These are phyloP conservation scores for Ceratina japonica DNA, from an alignment of 1,140 invertebrate species.

Conservation along the genomic window DNA sequence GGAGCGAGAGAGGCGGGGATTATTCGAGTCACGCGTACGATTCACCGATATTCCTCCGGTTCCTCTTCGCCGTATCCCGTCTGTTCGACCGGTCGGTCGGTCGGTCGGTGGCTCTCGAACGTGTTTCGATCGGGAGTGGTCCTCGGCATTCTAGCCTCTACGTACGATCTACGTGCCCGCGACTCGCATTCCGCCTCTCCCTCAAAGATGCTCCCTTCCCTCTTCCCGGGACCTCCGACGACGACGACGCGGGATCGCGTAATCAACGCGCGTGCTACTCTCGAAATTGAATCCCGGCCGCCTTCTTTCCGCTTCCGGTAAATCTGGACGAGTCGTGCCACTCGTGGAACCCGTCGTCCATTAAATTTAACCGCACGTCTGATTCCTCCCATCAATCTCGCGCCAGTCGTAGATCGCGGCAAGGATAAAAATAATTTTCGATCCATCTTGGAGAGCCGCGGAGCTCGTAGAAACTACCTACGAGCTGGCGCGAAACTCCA, in stretches of 20 bases:
- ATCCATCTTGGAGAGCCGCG: not conserved
- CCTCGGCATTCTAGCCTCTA: slow-evolving; percentile 23
- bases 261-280: slow-evolving; percentile 17
- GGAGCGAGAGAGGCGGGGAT: not conserved
- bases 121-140: slow-evolving; percentile 10
- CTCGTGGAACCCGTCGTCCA: no score
- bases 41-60: slow-evolving; percentile 52
- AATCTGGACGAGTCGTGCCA: no score
- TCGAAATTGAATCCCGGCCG: slow-evolving; percentile 6
- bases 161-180: not conserved
- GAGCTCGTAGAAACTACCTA: not conserved
- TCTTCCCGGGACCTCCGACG: not conserved
- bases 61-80: slow-evolving; percentile 40
- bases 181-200: slow-evolving; percentile 25
- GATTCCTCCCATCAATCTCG: no score
- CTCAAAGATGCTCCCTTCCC: slow-evolving; percentile 30
- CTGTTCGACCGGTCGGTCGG: not conserved
- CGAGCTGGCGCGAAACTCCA: not conserved
- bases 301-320: slow-evolving; percentile 1
- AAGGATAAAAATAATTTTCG: not conserved
- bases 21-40: slow-evolving; percentile 60
- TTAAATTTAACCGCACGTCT: no score
- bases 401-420: not conserved
- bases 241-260: slow-evolving; percentile 9
- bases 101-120: slow-evolving; percentile 14